Conservation (phyloP, 2,888 invertebrate genomes). For the Sipha maydis region DNA sequence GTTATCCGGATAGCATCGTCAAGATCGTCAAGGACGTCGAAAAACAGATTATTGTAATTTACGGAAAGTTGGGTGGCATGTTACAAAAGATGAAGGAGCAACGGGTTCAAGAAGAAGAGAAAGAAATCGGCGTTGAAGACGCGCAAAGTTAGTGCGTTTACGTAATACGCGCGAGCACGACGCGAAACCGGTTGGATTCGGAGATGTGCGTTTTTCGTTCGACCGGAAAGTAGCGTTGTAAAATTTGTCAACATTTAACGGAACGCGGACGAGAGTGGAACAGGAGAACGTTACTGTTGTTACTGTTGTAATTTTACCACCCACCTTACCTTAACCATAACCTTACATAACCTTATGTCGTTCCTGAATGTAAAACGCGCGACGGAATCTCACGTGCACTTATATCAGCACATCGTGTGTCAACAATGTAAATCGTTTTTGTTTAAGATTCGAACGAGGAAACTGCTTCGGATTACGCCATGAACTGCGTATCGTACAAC, state of each 20-base stretch:
- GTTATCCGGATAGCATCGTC: conserved; percentile 17
- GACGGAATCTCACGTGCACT: neutral
- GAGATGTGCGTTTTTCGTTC: no score
- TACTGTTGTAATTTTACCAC: no score
- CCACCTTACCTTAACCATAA: no score
- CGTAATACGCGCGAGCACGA: neutral
- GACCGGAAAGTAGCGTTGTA: no score
- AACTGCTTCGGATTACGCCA: neutral
- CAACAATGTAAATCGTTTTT: neutral
- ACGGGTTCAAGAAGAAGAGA: neutral
- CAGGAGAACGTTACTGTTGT: no score
- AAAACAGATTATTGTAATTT: neutral
- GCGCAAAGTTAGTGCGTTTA: neutral
- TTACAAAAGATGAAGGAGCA: neutral
- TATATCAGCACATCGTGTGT: no score
- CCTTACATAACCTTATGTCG: no score
- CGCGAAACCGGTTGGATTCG: neutral
- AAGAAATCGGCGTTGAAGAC: neutral
- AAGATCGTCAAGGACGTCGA: conserved; percentile 22
- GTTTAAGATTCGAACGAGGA: neutral
- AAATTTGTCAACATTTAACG: no score
- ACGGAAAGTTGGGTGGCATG: neutral
- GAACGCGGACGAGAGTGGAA: no score
- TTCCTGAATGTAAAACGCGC: neutral
- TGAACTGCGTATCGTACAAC: neutral